Conservation (phyloP, 2,113 vertebrate genomes). For the Prunella fulvescens region DNA sequence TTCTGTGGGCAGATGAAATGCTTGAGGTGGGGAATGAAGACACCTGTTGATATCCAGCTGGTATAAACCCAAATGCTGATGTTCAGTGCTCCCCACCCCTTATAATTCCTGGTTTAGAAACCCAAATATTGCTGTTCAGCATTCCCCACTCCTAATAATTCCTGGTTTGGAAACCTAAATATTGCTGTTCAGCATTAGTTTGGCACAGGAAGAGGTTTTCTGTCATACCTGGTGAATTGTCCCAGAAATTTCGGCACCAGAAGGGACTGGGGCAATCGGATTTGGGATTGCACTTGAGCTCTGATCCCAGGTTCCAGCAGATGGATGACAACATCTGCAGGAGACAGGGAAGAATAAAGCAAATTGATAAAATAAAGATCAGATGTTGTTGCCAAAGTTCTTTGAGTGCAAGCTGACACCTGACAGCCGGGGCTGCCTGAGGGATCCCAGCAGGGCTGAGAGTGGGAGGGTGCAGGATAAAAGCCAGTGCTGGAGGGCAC, state of each 20-base stretch:
- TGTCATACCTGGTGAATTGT: neutral
- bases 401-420: neutral
- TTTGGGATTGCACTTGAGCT: neutral
- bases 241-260: neutral
- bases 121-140: neutral
- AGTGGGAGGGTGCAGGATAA: rapidly evolving
- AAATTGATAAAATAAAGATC: neutral
- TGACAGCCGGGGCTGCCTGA: neutral
- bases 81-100: neutral
- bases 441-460: neutral
- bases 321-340: neutral
- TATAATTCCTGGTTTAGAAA: neutral
- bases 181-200: neutral
- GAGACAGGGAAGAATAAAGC: neutral
- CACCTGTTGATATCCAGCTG: neutral
- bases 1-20: neutral
- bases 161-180: neutral
- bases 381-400: neutral
- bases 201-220: neutral
- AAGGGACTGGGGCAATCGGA: neutral
- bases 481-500: neutral
- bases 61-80: neutral
- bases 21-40: neutral
- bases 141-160: neutral
- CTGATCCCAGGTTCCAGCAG: neutral